phyloP scores from a whole-genome alignment of 2,888 invertebrate genomes.

The Tubiluchus corallicola region DNA sequence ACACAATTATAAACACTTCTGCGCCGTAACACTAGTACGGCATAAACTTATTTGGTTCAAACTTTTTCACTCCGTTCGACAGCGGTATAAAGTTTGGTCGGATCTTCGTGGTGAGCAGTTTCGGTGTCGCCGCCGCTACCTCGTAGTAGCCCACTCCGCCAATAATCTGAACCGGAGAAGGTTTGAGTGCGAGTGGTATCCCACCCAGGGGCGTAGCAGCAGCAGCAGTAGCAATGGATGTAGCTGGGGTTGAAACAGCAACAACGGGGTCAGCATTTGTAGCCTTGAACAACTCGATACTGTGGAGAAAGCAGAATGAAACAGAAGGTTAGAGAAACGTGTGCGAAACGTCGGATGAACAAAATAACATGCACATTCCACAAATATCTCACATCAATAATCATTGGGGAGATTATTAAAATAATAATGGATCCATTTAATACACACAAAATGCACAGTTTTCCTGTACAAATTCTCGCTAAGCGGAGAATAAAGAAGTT shows the following conservation, averaged over 20 bases:
- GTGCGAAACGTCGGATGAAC: no score
- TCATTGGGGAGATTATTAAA: no score
- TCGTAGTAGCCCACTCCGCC: background rate
- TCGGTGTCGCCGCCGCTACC: background rate
- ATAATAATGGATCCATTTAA: no score
- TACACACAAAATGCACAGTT: no score
- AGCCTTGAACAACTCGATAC: conserved; percentile 1
- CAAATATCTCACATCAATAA: no score
- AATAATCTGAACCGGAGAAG: background rate
- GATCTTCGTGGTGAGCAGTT: background rate
- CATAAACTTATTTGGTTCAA: background rate
- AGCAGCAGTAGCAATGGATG: background rate
- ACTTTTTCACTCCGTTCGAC: background rate
- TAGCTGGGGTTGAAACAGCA: background rate
- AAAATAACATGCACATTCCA: no score
- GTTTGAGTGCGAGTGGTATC: background rate
- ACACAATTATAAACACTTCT: no score
- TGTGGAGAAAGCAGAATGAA: background rate
- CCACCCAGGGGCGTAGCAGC: background rate
- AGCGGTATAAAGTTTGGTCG: conserved; percentile 1
- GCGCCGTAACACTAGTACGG: background rate
- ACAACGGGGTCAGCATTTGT: background rate
- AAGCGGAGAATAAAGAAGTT: no score
- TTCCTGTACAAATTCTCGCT: no score
- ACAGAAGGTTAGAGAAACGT: no score